Percentiles rank a stretch among this genome's conserved stretches.
Conservation (phyloP, 1,140 invertebrate genomes). For the Cryptotermes secundus region DNA sequence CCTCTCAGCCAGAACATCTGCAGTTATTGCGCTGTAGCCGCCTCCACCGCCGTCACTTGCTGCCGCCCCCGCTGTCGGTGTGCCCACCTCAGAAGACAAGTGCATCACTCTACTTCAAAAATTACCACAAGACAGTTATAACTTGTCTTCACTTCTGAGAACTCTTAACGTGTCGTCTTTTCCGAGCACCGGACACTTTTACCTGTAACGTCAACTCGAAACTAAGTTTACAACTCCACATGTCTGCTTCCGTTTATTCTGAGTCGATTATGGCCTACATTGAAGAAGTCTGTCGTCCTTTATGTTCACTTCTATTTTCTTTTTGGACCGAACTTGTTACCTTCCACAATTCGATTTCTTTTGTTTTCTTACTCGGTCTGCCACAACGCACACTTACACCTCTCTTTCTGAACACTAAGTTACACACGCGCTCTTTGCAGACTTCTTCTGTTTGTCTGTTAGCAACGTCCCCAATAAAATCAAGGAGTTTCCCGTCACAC, state of each 20-base stretch:
- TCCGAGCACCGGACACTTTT: no score
- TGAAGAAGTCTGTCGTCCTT: no score
- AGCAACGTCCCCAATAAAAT: not conserved
- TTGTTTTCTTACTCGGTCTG: not conserved
- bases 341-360: not conserved
- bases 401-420: not conserved
- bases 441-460: not conserved
- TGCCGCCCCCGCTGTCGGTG: slow-evolving; percentile 34
- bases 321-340: not conserved
- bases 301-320: no score
- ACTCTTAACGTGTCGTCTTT: no score
- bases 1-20: slow-evolving; percentile 78
- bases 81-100: slow-evolving; percentile 22
- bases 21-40: slow-evolving; percentile 55
- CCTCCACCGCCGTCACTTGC: slow-evolving; percentile 37
- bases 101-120: not conserved
- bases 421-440: not conserved
- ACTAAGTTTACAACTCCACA: no score
- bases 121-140: not conserved
- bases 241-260: no score
- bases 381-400: not conserved
- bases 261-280: no score
- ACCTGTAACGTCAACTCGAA: no score
- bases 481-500: not conserved
- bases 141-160: not conserved